Base-by-base conservation (phyloP, 2,888 invertebrate species). In the Trisateles emortualis region DNA sequence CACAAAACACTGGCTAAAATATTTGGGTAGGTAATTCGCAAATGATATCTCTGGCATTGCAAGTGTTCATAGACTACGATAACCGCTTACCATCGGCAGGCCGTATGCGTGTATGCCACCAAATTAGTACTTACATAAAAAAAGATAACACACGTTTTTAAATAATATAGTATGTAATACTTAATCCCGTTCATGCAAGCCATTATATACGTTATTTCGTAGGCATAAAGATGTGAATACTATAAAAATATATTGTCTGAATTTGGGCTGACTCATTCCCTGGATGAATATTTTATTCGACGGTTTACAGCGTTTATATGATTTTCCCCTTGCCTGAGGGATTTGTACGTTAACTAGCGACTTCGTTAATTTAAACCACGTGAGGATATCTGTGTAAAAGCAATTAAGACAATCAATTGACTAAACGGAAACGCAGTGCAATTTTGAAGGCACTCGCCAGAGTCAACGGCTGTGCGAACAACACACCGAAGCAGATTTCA, bases 281-380 rank as follows among this genome's bases (percentile, higher is more conserved):
- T 14, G 35, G 30, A 14, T 65, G 52, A 42, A 65, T 70, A 60
- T 52, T 62, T 67, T 60, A 70, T 72, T 72, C 49, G 30, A 45
- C 35, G 55, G 63, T 52, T 64, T 58, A 58, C 43, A 52, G 30
- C 60, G 44, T 63, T 64, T 66, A 62, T 65, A 56, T 61, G 52
- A 54, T 66, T 64, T 64, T 50, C 47, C 30, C 39, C 32, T 51
- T 39, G 35, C 54, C 49, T 46, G 32, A 29, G 36, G 39, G 52
- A 52, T 68, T 69, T 50, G 38, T 47, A 19, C 36, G 52, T 50
- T 46, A 46, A 56, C 60, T 47, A 53, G 42, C 17, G 19, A 33
- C 38, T 30, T 36, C 46, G 32, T 60, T 52, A 52, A 54, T 53
- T 53, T 44, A 26, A 19, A 41, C 41, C 14, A 14, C 4, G 30